A percentile compares a stretch with the other conserved stretches of the same genome.
Conservation (phyloP, 1,140 invertebrate genomes). For the Habropoda laboriosa region DNA sequence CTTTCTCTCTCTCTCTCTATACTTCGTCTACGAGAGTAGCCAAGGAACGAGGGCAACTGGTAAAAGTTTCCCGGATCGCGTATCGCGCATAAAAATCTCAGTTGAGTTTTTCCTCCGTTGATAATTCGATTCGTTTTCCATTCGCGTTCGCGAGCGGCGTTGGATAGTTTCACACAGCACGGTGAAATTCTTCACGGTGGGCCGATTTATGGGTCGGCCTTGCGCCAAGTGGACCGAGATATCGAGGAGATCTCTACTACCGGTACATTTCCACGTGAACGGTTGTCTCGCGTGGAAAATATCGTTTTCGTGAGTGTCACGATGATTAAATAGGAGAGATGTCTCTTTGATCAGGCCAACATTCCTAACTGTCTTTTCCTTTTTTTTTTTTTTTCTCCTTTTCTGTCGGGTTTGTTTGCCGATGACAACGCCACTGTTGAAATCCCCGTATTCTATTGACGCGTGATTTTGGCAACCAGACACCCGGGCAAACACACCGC, state of each 20-base stretch:
- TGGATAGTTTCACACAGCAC: not conserved
- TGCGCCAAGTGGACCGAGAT: slow-evolving; percentile 50
- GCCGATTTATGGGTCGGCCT: slow-evolving; percentile 41
- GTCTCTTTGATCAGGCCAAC: not conserved
- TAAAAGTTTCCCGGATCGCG: slow-evolving; percentile 1
- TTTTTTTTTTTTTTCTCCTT: too few relatives aligned
- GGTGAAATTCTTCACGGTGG: not conserved
- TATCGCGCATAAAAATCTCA: not conserved
- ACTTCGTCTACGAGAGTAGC: not conserved
- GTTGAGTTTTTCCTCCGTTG: not conserved
- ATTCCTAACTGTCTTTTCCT: not conserved
- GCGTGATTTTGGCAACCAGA: slow-evolving; percentile 24
- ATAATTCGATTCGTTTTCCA: slow-evolving; percentile 1
- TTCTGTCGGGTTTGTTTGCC: not conserved
- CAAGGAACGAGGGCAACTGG: not conserved
- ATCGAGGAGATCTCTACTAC: slow-evolving; percentile 27
- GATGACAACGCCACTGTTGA: not conserved
- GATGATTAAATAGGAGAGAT: too few relatives aligned
- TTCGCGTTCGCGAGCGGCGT: too few relatives aligned
- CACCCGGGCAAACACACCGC: not conserved
- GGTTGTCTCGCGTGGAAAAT: not conserved
- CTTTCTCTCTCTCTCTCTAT: too few relatives aligned
- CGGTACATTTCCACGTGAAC: slow-evolving; percentile 23
- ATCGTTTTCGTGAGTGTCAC: not conserved
- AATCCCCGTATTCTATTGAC: not conserved